Evolutionary conservation across 2,113 vertebrate species (phyloP), one percentile per base, ranked within the genome.

Genomic region (Mola mola): DNA sequence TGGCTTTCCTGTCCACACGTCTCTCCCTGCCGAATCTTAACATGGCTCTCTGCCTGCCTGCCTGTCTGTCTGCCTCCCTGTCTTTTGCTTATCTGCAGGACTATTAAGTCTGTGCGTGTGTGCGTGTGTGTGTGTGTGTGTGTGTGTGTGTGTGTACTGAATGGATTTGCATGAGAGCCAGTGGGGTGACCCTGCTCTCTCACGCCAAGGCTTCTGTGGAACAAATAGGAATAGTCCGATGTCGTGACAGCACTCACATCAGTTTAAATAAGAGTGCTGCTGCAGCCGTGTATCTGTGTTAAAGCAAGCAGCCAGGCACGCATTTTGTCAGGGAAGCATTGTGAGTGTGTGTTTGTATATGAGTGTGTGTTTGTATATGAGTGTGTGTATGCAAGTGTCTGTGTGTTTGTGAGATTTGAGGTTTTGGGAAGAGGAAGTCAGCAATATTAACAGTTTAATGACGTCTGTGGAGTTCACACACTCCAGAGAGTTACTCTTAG

Each of bases 191-290:
- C 78, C 82, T 82, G 77, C 86, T 83, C 84, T 91, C 88, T 88
- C 92, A 92, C 90, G 89, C 89, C 74, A 92, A 79, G 72, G 89
- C 85, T 88, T 84, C 83, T 85, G 90, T 85, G 78, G 83, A 87
- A 90, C 88, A 89, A 77, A 90, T 89, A 87, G 88, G 83, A 91
- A 81, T 85, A 64, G 84, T 88, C 71, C 82, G 90, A 90, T 94
- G 91, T 93, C 92, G 92, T 94, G 93, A 93, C 93, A 92, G 83
- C 74, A 66, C 86, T 88, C 81, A 83, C 84, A 90, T 90, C 81
- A 89, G 86, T 87, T 87, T 87, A 91, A 91, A 91, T 90, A 90
- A 87, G 83, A 87, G 73, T 49, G 80, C 83, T 73, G 79, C 76
- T 82, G 69, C 76, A 67, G 69, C 53, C 64, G 48, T 34, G 48